Conservation (phyloP, 1,140 invertebrate genomes). For the Calosoma granatense region DNA sequence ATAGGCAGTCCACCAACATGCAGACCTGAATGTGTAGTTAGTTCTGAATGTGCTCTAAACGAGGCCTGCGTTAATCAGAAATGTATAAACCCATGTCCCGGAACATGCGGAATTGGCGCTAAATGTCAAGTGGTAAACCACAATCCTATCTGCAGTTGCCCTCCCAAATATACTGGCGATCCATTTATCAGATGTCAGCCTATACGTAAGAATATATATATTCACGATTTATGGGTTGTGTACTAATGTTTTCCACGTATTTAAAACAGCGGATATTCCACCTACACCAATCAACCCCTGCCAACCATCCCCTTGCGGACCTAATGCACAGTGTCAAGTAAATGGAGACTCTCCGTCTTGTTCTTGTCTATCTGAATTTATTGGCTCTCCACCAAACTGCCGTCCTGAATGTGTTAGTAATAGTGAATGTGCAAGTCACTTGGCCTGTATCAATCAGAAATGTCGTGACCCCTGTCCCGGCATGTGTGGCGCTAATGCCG, state of each 20-base stretch:
- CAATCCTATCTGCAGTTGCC: slow-evolving; percentile 48
- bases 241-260: too few species aligned
- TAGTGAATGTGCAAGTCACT: slow-evolving; percentile 51
- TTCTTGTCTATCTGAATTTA: slow-evolving; percentile 57
- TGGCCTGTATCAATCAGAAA: slow-evolving; percentile 49
- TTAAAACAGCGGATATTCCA: slow-evolving; percentile 14
- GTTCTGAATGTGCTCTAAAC: slow-evolving; percentile 45
- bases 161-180: slow-evolving; percentile 56
- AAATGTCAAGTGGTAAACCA: slow-evolving; percentile 53
- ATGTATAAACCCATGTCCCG: slow-evolving; percentile 53
- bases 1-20: slow-evolving; percentile 49
- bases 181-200: slow-evolving; percentile 48
- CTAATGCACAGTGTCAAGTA: slow-evolving; percentile 60
- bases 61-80: slow-evolving; percentile 52
- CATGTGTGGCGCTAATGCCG: slow-evolving; percentile 53
- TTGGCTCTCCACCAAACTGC: slow-evolving; percentile 64
- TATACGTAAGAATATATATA: slow-evolving; percentile 36
- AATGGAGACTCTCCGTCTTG: slow-evolving; percentile 48
- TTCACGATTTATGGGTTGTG: too few species aligned
- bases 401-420: slow-evolving; percentile 63
- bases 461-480: slow-evolving; percentile 56
- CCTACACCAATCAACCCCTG: slow-evolving; percentile 43
- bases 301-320: slow-evolving; percentile 56
- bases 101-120: slow-evolving; percentile 48
- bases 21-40: slow-evolving; percentile 50